Conservation (phyloP, 2,888 invertebrate species). For the Cheilosia variabilis region DNA sequence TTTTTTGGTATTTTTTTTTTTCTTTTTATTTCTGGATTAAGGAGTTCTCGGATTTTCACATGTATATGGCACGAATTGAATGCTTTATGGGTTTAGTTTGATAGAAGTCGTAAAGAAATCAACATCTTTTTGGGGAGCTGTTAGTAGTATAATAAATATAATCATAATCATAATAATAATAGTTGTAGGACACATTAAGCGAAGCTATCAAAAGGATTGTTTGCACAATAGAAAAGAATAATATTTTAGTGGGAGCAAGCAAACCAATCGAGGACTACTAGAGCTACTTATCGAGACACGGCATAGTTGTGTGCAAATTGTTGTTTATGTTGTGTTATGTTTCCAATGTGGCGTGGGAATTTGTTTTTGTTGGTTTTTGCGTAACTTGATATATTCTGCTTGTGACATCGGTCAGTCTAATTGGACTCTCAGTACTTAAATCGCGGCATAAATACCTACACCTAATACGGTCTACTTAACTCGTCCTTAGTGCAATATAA, state of each 20-base stretch:
- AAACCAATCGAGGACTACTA: slow-evolving; percentile 4
- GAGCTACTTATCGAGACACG: slow-evolving; percentile 13
- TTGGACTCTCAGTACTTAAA: slow-evolving; percentile 44
- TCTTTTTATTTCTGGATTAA: slow-evolving; percentile 82
- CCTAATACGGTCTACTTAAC: slow-evolving; percentile 23
- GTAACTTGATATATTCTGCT: slow-evolving; percentile 26
- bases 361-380: slow-evolving; percentile 67
- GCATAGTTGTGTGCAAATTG: slow-evolving; percentile 42
- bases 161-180: slow-evolving; percentile 83
- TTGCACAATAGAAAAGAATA: slow-evolving; percentile 24
- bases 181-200: slow-evolving; percentile 76
- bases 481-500: slow-evolving; percentile 58
- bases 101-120: slow-evolving; percentile 85
- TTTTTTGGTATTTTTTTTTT: slow-evolving; percentile 66
- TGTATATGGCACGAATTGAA: slow-evolving; percentile 84
- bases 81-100: slow-evolving; percentile 85
- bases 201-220: slow-evolving; percentile 67
- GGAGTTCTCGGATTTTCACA: slow-evolving; percentile 84
- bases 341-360: slow-evolving; percentile 65
- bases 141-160: slow-evolving; percentile 81
- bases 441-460: slow-evolving; percentile 20
- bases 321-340: slow-evolving; percentile 56
- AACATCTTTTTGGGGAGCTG: slow-evolving; percentile 83
- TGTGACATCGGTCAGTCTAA: slow-evolving; percentile 47
- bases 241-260: slow-evolving; percentile 10